phyloP scores from a whole-genome alignment of 2,888 invertebrate genomes.

The Pyrrhia umbra region DNA sequence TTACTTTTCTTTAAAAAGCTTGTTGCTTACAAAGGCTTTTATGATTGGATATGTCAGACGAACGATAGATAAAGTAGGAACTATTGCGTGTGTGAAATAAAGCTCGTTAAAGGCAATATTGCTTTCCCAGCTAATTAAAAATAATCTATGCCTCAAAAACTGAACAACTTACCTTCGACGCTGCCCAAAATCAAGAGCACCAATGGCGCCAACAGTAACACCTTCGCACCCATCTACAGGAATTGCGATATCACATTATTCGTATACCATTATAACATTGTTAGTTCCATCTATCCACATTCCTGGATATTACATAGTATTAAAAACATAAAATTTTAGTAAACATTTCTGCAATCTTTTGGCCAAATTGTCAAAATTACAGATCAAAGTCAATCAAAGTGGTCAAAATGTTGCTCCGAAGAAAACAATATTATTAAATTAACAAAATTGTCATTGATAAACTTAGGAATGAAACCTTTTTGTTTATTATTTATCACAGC shows the following conservation, averaged over 20 bases:
- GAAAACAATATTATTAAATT: no score
- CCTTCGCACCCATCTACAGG: conserved; percentile 82
- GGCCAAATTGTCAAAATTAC: background rate
- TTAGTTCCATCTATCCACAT: background rate
- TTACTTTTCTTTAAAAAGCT: no score
- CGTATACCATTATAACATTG: background rate
- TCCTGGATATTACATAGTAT: background rate
- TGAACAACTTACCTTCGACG: conserved; percentile 78
- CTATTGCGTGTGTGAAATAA: no score
- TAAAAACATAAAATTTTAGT: background rate
- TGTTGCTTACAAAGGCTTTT: no score
- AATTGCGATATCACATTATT: conserved; percentile 24
- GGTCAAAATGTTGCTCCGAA: no score
- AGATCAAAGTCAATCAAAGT: no score
- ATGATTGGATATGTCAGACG: no score
- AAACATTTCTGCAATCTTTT: background rate
- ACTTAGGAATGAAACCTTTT: background rate
- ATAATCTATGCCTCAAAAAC: no score
- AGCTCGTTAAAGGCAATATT: no score
- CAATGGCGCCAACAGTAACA: conserved; percentile 80
- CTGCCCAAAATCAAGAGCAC: conserved; percentile 78
- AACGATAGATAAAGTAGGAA: no score
- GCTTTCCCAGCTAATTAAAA: no score
- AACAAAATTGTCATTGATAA: no score
- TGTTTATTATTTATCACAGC: background rate